phyloP scores from a whole-genome alignment of 1,140 invertebrate genomes.

The Dryas iulia region DNA sequence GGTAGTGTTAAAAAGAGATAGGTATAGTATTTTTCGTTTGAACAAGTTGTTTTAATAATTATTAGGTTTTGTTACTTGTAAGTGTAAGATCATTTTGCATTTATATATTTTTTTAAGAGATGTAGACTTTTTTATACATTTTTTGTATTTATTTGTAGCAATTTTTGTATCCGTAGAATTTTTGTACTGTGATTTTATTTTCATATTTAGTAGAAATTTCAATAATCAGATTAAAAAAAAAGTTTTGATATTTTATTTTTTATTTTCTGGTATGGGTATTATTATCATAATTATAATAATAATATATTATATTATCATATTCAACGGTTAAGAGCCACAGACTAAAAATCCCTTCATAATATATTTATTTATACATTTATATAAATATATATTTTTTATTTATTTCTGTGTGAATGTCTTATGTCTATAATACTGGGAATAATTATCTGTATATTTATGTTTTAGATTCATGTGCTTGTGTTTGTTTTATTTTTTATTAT shows the following conservation, averaged over 20 bases:
- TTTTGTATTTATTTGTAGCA: not conserved
- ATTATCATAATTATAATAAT: not conserved
- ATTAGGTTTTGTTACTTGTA: too few species aligned
- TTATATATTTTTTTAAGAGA: not conserved
- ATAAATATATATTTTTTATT: slow-evolving; percentile 17
- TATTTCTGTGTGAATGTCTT: slow-evolving; percentile 19
- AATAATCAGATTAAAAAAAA: too few species aligned
- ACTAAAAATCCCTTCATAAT: not conserved
- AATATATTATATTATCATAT: not conserved
- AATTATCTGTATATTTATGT: slow-evolving; percentile 51
- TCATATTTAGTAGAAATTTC: too few species aligned
- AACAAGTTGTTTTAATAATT: too few species aligned
- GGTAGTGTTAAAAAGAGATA: not conserved
- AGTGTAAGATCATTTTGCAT: not conserved
- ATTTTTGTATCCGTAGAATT: too few species aligned
- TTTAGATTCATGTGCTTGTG: slow-evolving; percentile 68
- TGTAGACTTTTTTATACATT: not conserved
- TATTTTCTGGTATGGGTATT: not conserved
- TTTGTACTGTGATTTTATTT: too few species aligned
- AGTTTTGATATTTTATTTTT: too few species aligned
- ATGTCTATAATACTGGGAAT: slow-evolving; percentile 45
- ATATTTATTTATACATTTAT: not conserved
- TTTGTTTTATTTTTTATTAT: slow-evolving; percentile 77
- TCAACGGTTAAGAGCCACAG: not conserved
- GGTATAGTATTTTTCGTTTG: too few species aligned